Conservation (phyloP, 2,797 vertebrate genomes). For the Peromyscus melanophrys region DNA sequence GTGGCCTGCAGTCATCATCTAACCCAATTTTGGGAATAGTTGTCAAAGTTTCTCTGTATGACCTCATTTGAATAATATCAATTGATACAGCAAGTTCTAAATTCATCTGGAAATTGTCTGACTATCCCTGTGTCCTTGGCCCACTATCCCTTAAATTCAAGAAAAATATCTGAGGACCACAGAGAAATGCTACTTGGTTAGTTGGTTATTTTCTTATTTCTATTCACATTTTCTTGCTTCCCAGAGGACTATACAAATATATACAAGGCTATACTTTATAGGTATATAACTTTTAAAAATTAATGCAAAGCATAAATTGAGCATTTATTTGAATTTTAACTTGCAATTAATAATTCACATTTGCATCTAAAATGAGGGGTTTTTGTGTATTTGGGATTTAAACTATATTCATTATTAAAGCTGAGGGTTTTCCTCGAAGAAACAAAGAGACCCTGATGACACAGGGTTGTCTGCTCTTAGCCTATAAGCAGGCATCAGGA, state of each 20-base stretch:
- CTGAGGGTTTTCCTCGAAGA: background rate
- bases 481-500: background rate
- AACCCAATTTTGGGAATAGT: slow-evolving; percentile 80
- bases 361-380: slow-evolving; percentile 4
- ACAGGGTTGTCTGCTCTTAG: too few species aligned
- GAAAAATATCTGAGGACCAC: slow-evolving; percentile 11
- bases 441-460: background rate
- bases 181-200: slow-evolving; percentile 32
- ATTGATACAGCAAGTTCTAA: slow-evolving; percentile 70
- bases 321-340: slow-evolving; percentile 45
- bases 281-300: background rate
- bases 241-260: background rate
- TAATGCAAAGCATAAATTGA: slow-evolving; percentile 23
- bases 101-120: slow-evolving; percentile 54
- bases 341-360: slow-evolving; percentile 23
- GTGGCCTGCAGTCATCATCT: slow-evolving; percentile 82
- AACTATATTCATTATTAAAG: slow-evolving; percentile 46
- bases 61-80: slow-evolving; percentile 81
- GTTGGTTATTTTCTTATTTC: slow-evolving; percentile 7
- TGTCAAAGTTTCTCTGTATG: slow-evolving; percentile 73
- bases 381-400: slow-evolving; percentile 56
- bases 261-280: background rate
- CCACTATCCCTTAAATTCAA: slow-evolving; percentile 69
- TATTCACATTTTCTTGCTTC: slow-evolving; percentile 20
- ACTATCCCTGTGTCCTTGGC: slow-evolving; percentile 72